These are phyloP conservation scores for Perca flavescens DNA, from an alignment of 2,113 vertebrate genomes.

Conservation along the genomic window DNA sequence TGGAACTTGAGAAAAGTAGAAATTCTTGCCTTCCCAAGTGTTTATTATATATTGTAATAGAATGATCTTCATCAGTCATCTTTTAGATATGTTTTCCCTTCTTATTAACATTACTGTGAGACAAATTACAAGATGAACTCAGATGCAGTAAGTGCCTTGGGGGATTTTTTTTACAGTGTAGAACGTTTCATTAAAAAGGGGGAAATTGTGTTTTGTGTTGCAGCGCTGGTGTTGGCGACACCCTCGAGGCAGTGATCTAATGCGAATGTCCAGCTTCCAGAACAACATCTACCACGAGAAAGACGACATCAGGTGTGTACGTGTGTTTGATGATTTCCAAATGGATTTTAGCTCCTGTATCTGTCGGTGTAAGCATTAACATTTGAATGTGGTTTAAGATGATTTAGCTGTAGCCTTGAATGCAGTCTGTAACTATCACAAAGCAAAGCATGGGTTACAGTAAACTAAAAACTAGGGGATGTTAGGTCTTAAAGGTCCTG, in stretches of 20 bases:
- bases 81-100: not conserved
- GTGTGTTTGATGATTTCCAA: not conserved
- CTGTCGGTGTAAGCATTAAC: not conserved
- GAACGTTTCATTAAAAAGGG: conserved; percentile 23
- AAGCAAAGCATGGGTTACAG: not conserved
- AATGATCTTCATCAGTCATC: not conserved
- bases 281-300: conserved; percentile 92
- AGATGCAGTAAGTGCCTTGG: not conserved
- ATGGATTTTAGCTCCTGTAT: not conserved
- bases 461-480: conserved; percentile 14
- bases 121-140: conserved; percentile 18
- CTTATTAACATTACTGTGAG: conserved; percentile 39
- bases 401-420: not conserved
- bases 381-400: not conserved
- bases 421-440: not conserved
- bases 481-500: not conserved
- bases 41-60: not conserved
- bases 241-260: conserved; percentile 89
- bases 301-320: conserved; percentile 90
- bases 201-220: conserved; percentile 21
- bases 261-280: conserved; percentile 91
- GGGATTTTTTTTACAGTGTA: not conserved
- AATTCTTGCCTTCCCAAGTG: too few species aligned
- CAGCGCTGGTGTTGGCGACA: conserved; percentile 94
- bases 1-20: too few species aligned